Evolutionary conservation across 2,888 invertebrate genomes (phyloP).

Genomic region (Andrena dorsata): DNA sequence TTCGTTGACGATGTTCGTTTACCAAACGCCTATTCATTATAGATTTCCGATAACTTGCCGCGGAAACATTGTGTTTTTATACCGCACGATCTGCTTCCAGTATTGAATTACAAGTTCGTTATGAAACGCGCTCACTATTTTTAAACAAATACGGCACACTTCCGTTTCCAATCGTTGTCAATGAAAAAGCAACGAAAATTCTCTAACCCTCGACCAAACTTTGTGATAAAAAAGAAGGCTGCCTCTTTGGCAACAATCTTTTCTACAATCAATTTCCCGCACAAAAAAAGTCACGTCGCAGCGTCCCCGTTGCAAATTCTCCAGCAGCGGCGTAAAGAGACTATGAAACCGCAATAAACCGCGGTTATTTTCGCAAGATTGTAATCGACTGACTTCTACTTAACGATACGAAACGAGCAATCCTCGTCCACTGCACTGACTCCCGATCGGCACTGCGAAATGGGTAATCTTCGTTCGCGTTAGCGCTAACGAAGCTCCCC

Average conservation of each 20-base stretch:
- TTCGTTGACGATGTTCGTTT: conserved; percentile 42
- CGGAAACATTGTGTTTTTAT: conserved; percentile 22
- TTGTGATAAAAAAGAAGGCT: too few relatives aligned
- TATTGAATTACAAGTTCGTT: too few relatives aligned
- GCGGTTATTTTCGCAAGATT: too few relatives aligned
- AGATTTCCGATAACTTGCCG: conserved; percentile 42
- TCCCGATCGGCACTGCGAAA: background rate
- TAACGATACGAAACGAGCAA: background rate
- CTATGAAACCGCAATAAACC: too few relatives aligned
- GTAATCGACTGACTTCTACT: background rate
- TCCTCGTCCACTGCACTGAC: background rate
- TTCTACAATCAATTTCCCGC: too few relatives aligned
- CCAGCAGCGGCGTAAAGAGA: too few relatives aligned
- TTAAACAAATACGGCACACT: background rate
- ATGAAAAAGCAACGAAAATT: too few relatives aligned
- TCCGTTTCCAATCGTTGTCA: too few relatives aligned
- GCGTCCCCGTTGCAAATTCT: too few relatives aligned
- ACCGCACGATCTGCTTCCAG: background rate
- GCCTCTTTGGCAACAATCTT: too few relatives aligned
- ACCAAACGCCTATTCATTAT: conserved; percentile 39
- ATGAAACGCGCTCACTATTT: background rate
- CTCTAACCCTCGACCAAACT: too few relatives aligned
- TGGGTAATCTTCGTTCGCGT: background rate
- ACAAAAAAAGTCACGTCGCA: too few relatives aligned
- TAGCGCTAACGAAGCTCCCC: background rate